Evolutionary conservation across 2,888 invertebrate species (phyloP).

Genomic region (Agrypnus murinus): DNA sequence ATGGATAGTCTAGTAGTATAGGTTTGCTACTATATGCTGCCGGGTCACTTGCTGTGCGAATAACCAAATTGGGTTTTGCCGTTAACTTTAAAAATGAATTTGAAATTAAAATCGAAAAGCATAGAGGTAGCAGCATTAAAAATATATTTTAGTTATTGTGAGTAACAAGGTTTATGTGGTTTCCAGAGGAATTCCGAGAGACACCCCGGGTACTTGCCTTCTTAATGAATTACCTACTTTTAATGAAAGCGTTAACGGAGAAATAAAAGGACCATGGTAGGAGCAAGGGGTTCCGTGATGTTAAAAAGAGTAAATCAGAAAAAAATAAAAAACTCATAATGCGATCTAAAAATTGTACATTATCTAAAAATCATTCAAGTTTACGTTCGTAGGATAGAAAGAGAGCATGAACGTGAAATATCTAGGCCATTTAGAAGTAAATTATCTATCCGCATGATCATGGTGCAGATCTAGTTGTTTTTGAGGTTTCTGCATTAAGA

Average conservation of each 20-base stretch:
- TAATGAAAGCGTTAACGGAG: conserved; percentile 68
- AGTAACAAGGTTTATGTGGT: too few relatives aligned
- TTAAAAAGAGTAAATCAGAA: conserved; percentile 72
- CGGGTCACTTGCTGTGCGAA: too few relatives aligned
- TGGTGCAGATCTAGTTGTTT: conserved; percentile 95
- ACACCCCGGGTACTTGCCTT: too few relatives aligned
- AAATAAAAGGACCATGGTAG: conserved; percentile 55
- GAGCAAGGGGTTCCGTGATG: conserved; percentile 67
- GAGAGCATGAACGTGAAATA: conserved; percentile 71
- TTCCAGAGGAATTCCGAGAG: too few relatives aligned
- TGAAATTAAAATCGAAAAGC: too few relatives aligned
- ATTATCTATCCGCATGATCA: conserved; percentile 91
- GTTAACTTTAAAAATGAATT: too few relatives aligned
- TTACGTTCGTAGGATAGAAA: conserved; percentile 80
- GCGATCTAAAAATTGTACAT: conserved; percentile 80
- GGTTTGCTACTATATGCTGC: too few relatives aligned
- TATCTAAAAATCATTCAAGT: conserved; percentile 77
- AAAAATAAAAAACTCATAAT: conserved; percentile 70
- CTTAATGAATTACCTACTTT: conserved; percentile 68
- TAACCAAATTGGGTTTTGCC: too few relatives aligned
- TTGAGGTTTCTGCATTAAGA: conserved; percentile 87
- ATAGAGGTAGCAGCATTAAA: too few relatives aligned
- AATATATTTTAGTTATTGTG: too few relatives aligned
- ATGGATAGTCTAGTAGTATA: too few relatives aligned
- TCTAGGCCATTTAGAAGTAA: conserved; percentile 76